Evolutionary conservation across 92 coral and sea anemone genomes (phyloP), one percentile per base, ranked within the genome.

Genomic region (Muricea muricata): DNA sequence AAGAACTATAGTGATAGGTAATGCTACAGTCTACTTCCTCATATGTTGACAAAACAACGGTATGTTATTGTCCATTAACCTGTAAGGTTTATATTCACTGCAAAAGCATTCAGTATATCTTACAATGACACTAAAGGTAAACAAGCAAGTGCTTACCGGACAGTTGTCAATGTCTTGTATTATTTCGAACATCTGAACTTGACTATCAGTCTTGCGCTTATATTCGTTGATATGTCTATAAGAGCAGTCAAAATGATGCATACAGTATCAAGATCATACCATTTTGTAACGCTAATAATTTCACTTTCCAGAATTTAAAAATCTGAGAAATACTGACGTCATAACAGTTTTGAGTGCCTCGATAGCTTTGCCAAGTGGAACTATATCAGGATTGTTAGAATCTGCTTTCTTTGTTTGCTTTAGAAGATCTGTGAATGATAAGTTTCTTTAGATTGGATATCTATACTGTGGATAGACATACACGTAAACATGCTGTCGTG

Each of bases 121-220:
- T 37, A 9, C 42, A 37, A 4, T 37, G 42, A 37, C 4, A 37
- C 42, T 9, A 37, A 9, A 37, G 42, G 42, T 37, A 37, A 37
- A 37, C 9, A 21, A 3, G 1, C 37, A 42, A 48, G 18, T 41
- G 84, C 93, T 90, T 84, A 96, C 99, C 65, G 99, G 99, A 52
- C 98, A 97, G n/a, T 93, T 94, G 76, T 97, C 99, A 15, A 97
- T 97, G 80, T 97, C 99, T 83, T 97, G 88, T 29, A 97, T 89
- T 46, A 97, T 94, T 84, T 97, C 99, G 78, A 97, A 97, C 99
- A 97, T 97, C 81, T 94, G 99, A 12, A 97, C 98, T 69, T 94
- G 99, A 14, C 99, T 93, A 37, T 97, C 99, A 50, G 99, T 97
- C 75, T 97, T 97, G 50, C 99, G 93, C 80, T 97, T 97, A 90